These are phyloP conservation scores for Pao palembangensis DNA, from an alignment of 2,113 vertebrate genomes.

Conservation along the genomic window DNA sequence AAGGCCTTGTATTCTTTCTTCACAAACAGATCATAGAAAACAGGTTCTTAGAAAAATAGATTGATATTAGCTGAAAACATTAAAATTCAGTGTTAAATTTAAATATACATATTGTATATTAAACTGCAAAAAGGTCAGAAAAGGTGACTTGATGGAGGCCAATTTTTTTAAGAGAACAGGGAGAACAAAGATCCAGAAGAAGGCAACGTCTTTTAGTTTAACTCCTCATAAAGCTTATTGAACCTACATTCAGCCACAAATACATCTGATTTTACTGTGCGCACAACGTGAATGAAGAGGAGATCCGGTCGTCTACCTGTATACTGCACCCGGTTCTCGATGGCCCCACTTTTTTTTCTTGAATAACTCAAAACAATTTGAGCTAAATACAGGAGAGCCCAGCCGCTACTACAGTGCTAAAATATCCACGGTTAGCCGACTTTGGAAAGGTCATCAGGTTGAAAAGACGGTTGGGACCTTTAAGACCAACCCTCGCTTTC, in stretches of 20 bases:
- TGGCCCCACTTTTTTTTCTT: conserved; percentile 28
- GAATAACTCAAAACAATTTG: conserved; percentile 16
- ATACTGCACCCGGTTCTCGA: conserved; percentile 14
- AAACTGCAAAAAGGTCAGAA: conserved; percentile 62
- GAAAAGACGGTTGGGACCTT: conserved; percentile 42
- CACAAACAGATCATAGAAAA: conserved; percentile 64
- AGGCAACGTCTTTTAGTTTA: conserved; percentile 51
- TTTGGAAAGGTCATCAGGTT: conserved; percentile 61
- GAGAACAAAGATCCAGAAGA: conserved; percentile 44
- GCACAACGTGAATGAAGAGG: conserved; percentile 34
- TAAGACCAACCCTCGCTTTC: conserved; percentile 68
- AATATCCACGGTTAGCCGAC: conserved; percentile 48
- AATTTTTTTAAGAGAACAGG: conserved; percentile 44
- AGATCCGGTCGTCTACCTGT: conserved; percentile 25
- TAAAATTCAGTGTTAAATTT: conserved; percentile 72
- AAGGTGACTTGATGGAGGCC: conserved; percentile 52
- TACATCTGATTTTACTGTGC: conserved; percentile 38
- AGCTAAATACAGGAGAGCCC: conserved; percentile 51
- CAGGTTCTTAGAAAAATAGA: conserved; percentile 72
- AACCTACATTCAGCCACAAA: conserved; percentile 63
- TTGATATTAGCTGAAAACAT: conserved; percentile 66
- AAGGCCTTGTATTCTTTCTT: conserved; percentile 53
- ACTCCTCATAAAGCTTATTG: conserved; percentile 62
- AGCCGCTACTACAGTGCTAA: conserved; percentile 66
- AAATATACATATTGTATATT: conserved; percentile 74